Percentiles rank a stretch among this genome's conserved stretches.
These are phyloP conservation scores for Cherax destructor DNA, from an alignment of 1,140 invertebrate genomes.

Conservation along the genomic window DNA sequence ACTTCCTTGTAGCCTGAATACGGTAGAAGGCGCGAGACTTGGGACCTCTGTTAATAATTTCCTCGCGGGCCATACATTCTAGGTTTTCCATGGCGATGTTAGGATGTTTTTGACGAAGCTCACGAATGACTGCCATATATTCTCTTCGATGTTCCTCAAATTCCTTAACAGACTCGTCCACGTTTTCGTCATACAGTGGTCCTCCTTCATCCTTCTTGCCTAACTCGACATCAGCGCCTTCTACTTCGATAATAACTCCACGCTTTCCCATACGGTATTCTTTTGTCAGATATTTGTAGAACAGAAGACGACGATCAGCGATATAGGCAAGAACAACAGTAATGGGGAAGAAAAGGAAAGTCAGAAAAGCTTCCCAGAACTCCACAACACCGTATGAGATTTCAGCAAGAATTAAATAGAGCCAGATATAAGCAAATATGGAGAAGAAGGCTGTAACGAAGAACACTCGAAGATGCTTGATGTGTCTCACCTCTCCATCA, in stretches of 20 bases:
- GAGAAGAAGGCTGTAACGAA: constrained; percentile 98
- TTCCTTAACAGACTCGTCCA: constrained; percentile 85
- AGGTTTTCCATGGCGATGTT: constrained; percentile 84
- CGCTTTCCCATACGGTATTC: constrained; percentile 94
- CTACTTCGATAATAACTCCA: constrained; percentile 91
- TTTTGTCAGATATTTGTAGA: constrained; percentile 94
- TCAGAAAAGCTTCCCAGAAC: constrained; percentile 96
- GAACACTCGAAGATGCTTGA: constrained; percentile 98
- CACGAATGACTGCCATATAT: constrained; percentile 92
- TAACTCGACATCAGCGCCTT: constrained; percentile 85
- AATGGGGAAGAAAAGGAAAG: constrained; percentile 96
- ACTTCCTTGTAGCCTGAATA: constrained; percentile 96
- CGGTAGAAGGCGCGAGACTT: constrained; percentile 98
- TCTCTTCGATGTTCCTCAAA: constrained; percentile 95
- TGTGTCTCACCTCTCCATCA: constrained; percentile 90
- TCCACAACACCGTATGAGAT: constrained; percentile 90
- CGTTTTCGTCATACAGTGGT: constrained; percentile 79
- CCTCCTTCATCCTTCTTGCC: constrained; percentile 76
- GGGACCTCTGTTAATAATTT: constrained; percentile 92
- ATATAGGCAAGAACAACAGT: constrained; percentile 98
- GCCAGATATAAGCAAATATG: constrained; percentile 99
- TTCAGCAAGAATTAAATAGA: constrained; percentile 95
- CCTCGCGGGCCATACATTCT: constrained; percentile 96
- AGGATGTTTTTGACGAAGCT: constrained; percentile 91
- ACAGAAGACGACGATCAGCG: constrained; percentile 91